Evolutionary conservation across 2,888 invertebrate species (phyloP), one percentile per base, ranked within the genome.

Genomic region (Drosophila demipolita): DNA sequence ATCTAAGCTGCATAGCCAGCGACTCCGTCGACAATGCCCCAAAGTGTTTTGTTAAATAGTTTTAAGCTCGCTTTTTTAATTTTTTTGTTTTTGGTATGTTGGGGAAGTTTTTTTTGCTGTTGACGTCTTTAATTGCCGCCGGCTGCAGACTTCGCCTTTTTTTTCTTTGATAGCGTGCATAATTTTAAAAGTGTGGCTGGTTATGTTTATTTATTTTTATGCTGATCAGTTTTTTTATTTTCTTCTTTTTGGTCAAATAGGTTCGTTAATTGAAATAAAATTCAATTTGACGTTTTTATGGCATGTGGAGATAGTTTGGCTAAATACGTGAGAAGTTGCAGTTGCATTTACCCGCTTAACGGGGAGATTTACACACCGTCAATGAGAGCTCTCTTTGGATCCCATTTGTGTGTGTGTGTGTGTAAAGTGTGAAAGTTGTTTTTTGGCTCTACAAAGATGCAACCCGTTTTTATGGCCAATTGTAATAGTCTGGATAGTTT

Each of bases 251-350:
- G 60, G 78, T 66, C 70, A 80, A 89, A 89, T 87, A 80, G 87
- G 81, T 89, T 81, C 74, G 90, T 89, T 87, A 87, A 87, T 87
- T 87, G 87, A 87, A 87, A 87, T 89, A 89, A 87, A 87, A 87
- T 87, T 80, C 86, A 73, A 79, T 89, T 85, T 89, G 87, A 89
- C 85, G 84, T 81, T 86, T 85, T 84, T 87, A 89, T 83, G 77
- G 84, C 89, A 84, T 79, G 67, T 62, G 75, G 85, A 75, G 87
- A 83, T 89, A 87, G 85, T 87, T 78, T 68, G 73, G 84, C 73
- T 86, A 86, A 85, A 85, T 87, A 84, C 77, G 82, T 84, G 79
- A 87, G 87, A 83, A 79, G 87, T 69, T 76, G 83, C 62, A 38
- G 62, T 68, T 64, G 67, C 74, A 73, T 42, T 59, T 53, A 52